Evolutionary conservation across 35 echinoderm and acorn worm genomes (phyloP).

Genomic region (Patiria miniata): DNA sequence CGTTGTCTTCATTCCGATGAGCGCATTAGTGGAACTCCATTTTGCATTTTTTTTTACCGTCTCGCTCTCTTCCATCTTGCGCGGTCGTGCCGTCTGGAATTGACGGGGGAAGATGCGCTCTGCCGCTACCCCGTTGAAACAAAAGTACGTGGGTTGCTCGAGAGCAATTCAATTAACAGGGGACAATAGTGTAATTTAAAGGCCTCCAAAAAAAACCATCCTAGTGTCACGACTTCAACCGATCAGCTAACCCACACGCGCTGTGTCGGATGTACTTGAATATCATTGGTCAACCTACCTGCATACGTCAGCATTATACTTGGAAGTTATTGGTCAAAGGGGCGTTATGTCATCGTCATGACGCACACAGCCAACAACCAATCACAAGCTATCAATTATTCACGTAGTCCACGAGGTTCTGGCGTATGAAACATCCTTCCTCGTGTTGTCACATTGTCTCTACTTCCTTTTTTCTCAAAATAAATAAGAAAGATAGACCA

Average conservation of each 20-base stretch:
- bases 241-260: neutral
- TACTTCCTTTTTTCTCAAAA: too few relatives aligned
- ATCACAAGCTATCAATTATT: too few relatives aligned
- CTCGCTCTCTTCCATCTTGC: neutral
- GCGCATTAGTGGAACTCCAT: neutral
- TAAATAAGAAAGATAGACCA: too few relatives aligned
- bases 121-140: neutral
- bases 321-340: neutral
- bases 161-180: neutral
- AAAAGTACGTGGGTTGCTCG: neutral
- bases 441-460: too few relatives aligned
- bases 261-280: neutral
- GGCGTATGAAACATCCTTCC: too few relatives aligned
- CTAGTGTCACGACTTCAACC: neutral
- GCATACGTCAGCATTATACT: neutral
- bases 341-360: too few relatives aligned
- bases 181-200: neutral
- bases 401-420: too few relatives aligned
- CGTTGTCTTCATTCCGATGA: slow-evolving; percentile 12
- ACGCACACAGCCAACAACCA: too few relatives aligned
- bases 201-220: neutral
- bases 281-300: neutral
- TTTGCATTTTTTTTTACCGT: neutral
- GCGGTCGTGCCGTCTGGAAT: neutral
- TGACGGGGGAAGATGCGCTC: neutral